phyloP scores from a whole-genome alignment of 2,113 vertebrate genomes.

The Chloebia gouldiae region DNA sequence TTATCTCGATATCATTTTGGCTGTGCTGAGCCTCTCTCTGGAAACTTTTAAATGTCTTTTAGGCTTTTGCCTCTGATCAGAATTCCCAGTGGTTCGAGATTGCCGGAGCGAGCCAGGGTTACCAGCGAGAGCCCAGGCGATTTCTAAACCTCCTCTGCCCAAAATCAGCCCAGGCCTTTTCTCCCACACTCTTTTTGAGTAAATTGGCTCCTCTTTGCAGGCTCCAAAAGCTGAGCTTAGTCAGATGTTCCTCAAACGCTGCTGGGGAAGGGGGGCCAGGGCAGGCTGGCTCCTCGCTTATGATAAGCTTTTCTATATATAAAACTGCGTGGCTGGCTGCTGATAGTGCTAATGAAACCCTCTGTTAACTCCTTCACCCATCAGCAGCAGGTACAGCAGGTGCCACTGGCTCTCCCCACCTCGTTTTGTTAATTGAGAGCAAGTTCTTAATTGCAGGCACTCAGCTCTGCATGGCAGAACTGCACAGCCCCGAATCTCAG shows the following conservation, averaged over 20 bases:
- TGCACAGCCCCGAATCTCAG: fast-evolving
- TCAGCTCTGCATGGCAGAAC: not conserved
- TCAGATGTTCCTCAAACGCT: not conserved
- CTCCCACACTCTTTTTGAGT: not conserved
- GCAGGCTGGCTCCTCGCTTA: not conserved
- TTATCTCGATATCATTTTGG: fast-evolving
- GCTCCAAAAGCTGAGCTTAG: not conserved
- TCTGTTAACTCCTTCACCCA: not conserved
- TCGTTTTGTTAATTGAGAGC: not conserved
- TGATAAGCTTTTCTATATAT: not conserved
- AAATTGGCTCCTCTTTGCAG: not conserved
- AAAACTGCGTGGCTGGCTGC: not conserved
- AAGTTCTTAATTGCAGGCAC: fast-evolving
- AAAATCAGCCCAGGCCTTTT: not conserved
- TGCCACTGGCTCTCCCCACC: not conserved
- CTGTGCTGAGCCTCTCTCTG: not conserved
- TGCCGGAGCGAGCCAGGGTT: fast-evolving
- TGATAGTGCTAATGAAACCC: not conserved
- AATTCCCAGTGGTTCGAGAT: not conserved
- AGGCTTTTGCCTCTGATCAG: not conserved
- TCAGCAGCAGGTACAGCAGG: not conserved
- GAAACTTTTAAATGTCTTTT: not conserved
- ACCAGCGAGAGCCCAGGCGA: not conserved
- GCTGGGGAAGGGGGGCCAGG: not conserved
- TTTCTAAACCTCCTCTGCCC: not conserved